Evolutionary conservation across 2,888 invertebrate species (phyloP).

Genomic region (Ectemnius cavifrons): DNA sequence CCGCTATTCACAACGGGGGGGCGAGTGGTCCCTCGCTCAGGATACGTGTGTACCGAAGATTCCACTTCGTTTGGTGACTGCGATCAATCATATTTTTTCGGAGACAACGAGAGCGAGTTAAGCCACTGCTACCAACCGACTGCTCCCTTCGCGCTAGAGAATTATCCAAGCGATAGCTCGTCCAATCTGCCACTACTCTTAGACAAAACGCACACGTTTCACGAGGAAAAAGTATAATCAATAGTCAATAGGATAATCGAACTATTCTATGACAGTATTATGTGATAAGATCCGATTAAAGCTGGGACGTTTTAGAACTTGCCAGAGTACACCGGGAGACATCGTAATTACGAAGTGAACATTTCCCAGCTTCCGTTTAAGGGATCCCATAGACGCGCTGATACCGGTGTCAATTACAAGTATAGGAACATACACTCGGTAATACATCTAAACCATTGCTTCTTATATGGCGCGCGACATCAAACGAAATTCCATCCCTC

Average conservation of each 20-base stretch:
- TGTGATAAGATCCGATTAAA: too few relatives aligned
- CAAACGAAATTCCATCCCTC: too few relatives aligned
- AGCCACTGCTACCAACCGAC: conserved; percentile 41
- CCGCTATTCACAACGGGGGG: conserved; percentile 22
- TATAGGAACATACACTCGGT: too few relatives aligned
- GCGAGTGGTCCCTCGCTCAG: conserved; percentile 34
- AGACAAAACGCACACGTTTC: background rate
- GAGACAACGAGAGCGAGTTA: conserved; percentile 56
- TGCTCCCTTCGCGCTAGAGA: conserved; percentile 18
- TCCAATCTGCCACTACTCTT: conserved; percentile 25
- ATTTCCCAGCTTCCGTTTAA: too few relatives aligned
- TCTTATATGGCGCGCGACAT: too few relatives aligned
- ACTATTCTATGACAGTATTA: too few relatives aligned
- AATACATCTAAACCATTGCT: too few relatives aligned
- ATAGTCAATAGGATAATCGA: background rate
- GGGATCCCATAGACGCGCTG: too few relatives aligned
- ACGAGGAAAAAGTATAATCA: background rate
- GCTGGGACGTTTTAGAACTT: too few relatives aligned
- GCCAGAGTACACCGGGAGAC: too few relatives aligned
- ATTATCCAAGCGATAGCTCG: conserved; percentile 31
- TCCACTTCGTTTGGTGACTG: conserved; percentile 36
- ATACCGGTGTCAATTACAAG: too few relatives aligned
- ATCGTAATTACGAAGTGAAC: too few relatives aligned
- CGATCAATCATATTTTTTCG: conserved; percentile 63
- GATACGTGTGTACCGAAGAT: conserved; percentile 40